Percentiles rank a stretch among this genome's conserved stretches.
Conservation (phyloP, 2,888 invertebrate genomes). For the Gisinianus flammeolus region DNA sequence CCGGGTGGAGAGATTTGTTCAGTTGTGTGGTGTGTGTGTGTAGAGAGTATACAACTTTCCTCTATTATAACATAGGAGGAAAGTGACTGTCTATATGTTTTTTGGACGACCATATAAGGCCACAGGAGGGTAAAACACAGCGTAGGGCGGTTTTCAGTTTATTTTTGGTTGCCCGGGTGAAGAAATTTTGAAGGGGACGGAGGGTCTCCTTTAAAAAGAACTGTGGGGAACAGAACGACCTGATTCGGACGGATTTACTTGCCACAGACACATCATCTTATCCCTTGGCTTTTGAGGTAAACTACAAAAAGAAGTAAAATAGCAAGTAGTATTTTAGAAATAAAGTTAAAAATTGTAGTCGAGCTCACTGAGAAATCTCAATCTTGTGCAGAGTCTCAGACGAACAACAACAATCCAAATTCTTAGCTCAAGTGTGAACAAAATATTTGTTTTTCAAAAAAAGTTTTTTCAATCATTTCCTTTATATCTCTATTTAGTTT, state of each 20-base stretch:
- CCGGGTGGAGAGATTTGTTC: neutral
- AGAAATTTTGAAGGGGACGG: constrained; percentile 55
- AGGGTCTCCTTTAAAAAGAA: constrained; percentile 52
- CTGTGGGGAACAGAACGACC: constrained; percentile 52
- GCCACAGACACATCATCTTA: constrained; percentile 56
- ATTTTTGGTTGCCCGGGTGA: constrained; percentile 58
- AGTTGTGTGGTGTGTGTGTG: neutral
- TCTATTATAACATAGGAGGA: neutral
- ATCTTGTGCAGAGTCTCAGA: neutral
- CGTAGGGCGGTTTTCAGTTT: constrained; percentile 57
- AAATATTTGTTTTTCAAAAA: neutral
- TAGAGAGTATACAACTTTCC: constrained; percentile 1
- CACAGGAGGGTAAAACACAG: constrained; percentile 56
- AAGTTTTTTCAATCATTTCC: too few relatives aligned
- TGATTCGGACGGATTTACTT: constrained; percentile 57
- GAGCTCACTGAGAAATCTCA: neutral
- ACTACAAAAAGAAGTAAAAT: neutral
- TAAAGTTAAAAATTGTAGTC: neutral
- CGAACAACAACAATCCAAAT: too few relatives aligned
- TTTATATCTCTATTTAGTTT: too few relatives aligned
- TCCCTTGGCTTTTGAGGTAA: constrained; percentile 58
- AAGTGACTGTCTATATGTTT: constrained; percentile 49
- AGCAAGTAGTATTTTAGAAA: neutral
- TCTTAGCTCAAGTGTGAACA: neutral
- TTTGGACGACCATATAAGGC: constrained; percentile 58